Conservation (phyloP, 2,113 vertebrate species). For the Marcusenius ussheri region DNA sequence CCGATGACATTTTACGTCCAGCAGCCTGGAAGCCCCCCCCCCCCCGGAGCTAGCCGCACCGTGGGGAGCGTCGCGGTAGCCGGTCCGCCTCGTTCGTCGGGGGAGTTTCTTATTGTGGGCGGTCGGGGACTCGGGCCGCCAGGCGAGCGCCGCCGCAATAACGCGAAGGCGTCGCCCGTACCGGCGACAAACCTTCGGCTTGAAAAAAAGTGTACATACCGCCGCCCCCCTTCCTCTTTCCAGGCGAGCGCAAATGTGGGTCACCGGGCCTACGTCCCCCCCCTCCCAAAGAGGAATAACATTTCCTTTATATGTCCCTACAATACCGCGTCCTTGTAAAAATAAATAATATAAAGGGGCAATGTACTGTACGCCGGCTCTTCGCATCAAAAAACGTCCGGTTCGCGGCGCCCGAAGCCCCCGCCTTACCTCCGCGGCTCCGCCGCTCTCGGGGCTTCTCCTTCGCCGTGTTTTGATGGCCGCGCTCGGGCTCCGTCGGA, state of each 20-base stretch:
- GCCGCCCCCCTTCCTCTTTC: not conserved
- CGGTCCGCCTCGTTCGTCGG: not conserved
- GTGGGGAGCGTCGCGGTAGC: not conserved
- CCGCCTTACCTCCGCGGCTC: not conserved
- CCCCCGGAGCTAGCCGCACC: not conserved
- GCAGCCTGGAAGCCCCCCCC: not conserved
- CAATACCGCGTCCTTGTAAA: not conserved
- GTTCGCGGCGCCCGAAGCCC: not conserved
- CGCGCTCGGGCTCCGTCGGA: not conserved
- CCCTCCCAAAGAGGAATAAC: not conserved
- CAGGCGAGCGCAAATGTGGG: conserved; percentile 9
- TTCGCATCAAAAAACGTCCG: not conserved
- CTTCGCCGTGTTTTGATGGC: not conserved
- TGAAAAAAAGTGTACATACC: not conserved
- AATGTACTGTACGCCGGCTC: not conserved
- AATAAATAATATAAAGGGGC: not conserved
- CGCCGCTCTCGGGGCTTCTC: not conserved
- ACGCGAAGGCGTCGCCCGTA: not conserved
- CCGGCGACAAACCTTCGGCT: not conserved
- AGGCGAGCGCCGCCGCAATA: not conserved
- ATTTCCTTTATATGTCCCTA: not conserved
- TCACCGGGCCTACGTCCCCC: conserved; percentile 5
- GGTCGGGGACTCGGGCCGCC: not conserved
- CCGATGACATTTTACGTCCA: not conserved
- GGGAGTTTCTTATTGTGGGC: not conserved